Percentiles rank a stretch among this genome's conserved stretches.
Conservation (phyloP, 2,113 vertebrate genomes). For the Grallaria varia region DNA sequence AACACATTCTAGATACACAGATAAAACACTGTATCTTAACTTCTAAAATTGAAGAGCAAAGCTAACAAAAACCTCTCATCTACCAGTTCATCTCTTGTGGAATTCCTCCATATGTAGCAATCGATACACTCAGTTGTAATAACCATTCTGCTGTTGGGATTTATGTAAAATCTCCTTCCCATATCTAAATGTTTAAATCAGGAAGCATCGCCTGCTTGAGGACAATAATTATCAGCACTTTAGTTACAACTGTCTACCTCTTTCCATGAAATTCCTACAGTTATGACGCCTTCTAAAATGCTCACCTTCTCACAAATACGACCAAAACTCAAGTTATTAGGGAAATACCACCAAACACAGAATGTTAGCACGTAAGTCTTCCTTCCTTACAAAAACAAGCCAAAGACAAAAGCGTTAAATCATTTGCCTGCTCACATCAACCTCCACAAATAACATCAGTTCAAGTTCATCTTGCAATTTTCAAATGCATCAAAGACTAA, state of each 20-base stretch:
- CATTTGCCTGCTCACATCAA: background rate
- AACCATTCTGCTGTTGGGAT: background rate
- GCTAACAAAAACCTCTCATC: background rate
- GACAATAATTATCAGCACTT: background rate
- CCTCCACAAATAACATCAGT: background rate
- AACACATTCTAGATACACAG: background rate
- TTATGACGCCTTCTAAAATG: background rate
- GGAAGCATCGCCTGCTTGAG: background rate
- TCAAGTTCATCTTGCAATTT: background rate
- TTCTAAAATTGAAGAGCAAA: background rate
- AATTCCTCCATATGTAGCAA: background rate
- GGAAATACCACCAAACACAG: background rate
- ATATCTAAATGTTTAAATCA: background rate
- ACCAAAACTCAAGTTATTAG: background rate
- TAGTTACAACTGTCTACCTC: background rate
- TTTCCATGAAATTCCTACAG: background rate
- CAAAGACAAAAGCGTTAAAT: background rate
- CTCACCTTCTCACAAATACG: background rate
- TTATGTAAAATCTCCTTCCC: background rate
- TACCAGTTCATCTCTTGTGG: background rate
- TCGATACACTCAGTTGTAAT: fast-evolving
- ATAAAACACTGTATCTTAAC: background rate
- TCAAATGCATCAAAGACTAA: background rate
- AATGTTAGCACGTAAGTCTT: background rate
- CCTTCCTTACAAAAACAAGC: background rate